Evolutionary conservation across 2,113 vertebrate species (phyloP), one percentile per base, ranked within the genome.

Genomic region (Chaetops frenatus): DNA sequence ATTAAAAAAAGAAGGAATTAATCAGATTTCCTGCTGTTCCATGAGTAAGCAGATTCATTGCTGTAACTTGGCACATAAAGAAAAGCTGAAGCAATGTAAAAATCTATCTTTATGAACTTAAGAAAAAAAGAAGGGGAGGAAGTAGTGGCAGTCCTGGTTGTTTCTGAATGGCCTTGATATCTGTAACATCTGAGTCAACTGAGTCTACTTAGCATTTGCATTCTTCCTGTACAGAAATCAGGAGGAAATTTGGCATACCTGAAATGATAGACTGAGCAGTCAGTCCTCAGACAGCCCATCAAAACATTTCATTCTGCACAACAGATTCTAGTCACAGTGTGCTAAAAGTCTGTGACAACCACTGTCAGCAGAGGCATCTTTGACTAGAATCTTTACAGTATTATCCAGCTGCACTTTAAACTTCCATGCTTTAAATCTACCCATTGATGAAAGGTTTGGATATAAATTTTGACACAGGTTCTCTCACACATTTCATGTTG

Each of bases 31-130:
- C 73, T 94, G 81, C 67, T 9, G 5, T 93, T 81, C 69, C 73
- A n/a, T n/a, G n/a, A n/a, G n/a, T n/a, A 86, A 96, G 95, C 50
- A 60, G 14, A 47, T 89, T 94, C 92, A 85, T 90, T 73, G 35
- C 65, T 83, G 81, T 71, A 84, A 91, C 64, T 87, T 86, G 78
- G 86, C 91, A 73, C 44, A 54, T 40, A 89, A 76, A 76, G 38
- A 88, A 88, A 87, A 85, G 87, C 95, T 79, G 81, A 92, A 93
- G 87, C 53, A 64, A 67, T 66, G 60, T 94, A 88, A 95, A 90
- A 96, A 78, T 88, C 92, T 93, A 89, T 87, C 96, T 96, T 90
- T 60, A 82, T 88, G 88, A 92, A 86, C 80, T 93, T 95, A 28
- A 76, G 71, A 23, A 35, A n/a, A 35, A 40, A 24, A 45, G 12